These are phyloP conservation scores for Philopotamus ludificatus DNA, from an alignment of 1,140 invertebrate genomes.

Conservation along the genomic window DNA sequence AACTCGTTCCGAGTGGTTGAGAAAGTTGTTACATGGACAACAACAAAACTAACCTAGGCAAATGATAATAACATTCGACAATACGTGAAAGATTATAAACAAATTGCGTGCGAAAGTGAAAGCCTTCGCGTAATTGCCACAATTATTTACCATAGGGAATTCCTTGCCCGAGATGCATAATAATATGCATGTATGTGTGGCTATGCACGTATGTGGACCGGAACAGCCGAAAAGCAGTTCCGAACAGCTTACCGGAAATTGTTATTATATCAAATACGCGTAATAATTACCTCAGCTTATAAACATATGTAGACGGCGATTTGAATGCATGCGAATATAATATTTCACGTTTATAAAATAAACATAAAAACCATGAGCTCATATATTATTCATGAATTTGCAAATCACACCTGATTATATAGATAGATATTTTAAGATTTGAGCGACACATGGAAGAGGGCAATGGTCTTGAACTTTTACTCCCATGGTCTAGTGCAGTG, in stretches of 20 bases:
- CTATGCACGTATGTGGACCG: background rate
- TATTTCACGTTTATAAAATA: too few relatives aligned
- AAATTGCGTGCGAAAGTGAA: background rate
- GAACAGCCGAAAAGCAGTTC: background rate
- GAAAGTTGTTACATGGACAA: slow-evolving; percentile 6
- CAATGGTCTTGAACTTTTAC: too few relatives aligned
- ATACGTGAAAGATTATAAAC: background rate
- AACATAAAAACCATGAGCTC: too few relatives aligned
- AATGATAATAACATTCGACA: slow-evolving; percentile 1
- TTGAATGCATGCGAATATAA: too few relatives aligned
- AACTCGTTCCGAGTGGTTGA: background rate
- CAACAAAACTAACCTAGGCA: slow-evolving; percentile 10
- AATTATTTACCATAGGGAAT: background rate
- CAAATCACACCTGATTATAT: too few relatives aligned
- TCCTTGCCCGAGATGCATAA: background rate
- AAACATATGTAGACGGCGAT: too few relatives aligned
- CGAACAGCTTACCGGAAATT: background rate
- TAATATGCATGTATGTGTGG: background rate
- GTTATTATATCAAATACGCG: too few relatives aligned
- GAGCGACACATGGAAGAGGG: too few relatives aligned
- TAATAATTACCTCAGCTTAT: too few relatives aligned
- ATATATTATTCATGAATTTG: too few relatives aligned
- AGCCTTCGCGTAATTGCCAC: background rate
- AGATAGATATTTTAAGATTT: too few relatives aligned
- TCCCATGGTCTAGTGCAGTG: too few relatives aligned